Base-by-base conservation (phyloP, 2,888 invertebrate genomes). In the Drosophila paucipuncta region DNA sequence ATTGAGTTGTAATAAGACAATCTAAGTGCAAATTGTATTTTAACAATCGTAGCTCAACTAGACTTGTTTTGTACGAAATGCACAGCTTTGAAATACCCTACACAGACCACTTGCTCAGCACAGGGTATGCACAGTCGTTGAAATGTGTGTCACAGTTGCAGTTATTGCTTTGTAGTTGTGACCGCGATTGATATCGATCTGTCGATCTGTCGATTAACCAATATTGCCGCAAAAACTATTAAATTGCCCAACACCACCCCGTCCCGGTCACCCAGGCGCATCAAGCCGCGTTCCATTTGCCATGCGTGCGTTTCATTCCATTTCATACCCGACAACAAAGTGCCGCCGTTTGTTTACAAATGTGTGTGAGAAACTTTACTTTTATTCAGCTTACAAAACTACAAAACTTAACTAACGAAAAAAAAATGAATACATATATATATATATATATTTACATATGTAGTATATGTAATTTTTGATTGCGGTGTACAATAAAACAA, bases 151-250 rank as follows among this genome's bases (percentile, higher is more conserved):
- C 65, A 68, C 39, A 60, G 61, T 59, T 61, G 35, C 54, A 31
- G 25, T 43, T 50, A 25, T 49, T 58, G 31, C 9, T 31, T 66
- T 66, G 3, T 33, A 11, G 33, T 52, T 64, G 64, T 37, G 50
- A 63, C 61, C 59, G 61, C 61, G 50, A 49, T 64, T 68, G 70
- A 78, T 78, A 76, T 80, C 65, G 63, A 73, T 71, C 71, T 72
- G 54, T 63, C 68, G 73, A 79, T 82, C 71, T 72, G 54, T 63
- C 69, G 73, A 79, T 81, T 78, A 78, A 18, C 69, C 68, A 78
- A 82, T 73, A 58, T 59, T 70, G 81, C 80, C 73, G 68, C 77
- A 77, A 73, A 10, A 78, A 30, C 78, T 65, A 78, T 73, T 62
- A 50, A 78, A 66, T 79, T 58, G 41, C 69, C n/a, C 30, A 35